A percentile compares a stretch with the other conserved stretches of the same genome.
Conservation (phyloP, 2,797 vertebrate genomes). For the Eremophila alpestris region DNA sequence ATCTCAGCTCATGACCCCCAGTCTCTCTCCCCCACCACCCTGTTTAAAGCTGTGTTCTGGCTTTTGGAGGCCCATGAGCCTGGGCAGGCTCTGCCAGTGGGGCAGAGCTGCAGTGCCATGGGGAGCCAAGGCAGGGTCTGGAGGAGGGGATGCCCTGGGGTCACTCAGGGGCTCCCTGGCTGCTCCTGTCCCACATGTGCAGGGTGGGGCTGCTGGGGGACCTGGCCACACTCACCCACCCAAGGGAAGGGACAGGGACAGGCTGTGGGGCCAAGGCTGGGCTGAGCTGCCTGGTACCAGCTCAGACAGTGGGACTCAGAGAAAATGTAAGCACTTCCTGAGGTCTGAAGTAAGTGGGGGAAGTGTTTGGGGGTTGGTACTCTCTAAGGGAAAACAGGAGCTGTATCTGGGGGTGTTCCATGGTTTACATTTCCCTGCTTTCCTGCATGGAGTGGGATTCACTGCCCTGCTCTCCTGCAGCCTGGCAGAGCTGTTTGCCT, state of each 20-base stretch:
- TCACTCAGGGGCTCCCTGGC: not conserved
- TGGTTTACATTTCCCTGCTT: not conserved
- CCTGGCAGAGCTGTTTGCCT: not conserved
- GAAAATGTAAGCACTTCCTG: not conserved
- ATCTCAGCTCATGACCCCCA: not conserved
- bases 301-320: rapidly evolving
- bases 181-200: rapidly evolving
- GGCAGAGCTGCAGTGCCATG: not conserved
- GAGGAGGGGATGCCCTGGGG: too few relatives aligned
- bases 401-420: not conserved
- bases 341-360: not conserved
- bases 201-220: not conserved
- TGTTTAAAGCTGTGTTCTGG: not conserved
- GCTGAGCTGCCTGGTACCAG: not conserved
- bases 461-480: rapidly evolving
- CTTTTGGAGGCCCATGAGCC: not conserved
- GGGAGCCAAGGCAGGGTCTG: not conserved
- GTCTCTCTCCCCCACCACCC: rapidly evolving
- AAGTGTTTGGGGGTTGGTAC: not conserved
- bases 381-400: not conserved
- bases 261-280: not conserved
- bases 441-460: not conserved
- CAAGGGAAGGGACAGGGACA: not conserved
- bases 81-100: rapidly evolving
- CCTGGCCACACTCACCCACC: not conserved